phyloP scores from a whole-genome alignment of 2,113 vertebrate species.

The Protobothrops flavoviridis region DNA sequence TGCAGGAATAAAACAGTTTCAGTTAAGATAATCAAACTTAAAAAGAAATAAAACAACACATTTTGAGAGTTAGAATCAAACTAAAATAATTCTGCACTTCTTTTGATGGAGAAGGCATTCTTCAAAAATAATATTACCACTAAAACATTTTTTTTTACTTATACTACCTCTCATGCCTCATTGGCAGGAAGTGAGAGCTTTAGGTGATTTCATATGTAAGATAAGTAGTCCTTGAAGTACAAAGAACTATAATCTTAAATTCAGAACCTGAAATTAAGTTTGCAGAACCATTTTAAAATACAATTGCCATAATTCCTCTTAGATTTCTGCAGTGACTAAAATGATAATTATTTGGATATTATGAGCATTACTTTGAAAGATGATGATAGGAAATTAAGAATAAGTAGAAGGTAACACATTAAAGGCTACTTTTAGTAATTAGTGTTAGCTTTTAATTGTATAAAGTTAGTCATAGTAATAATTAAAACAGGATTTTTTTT shows the following conservation, averaged over 20 bases:
- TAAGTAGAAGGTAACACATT: constrained; percentile 30
- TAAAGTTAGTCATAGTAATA: background rate
- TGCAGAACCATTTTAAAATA: constrained; percentile 52
- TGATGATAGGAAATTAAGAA: constrained; percentile 22
- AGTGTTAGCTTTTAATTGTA: background rate
- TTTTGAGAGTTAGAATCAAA: background rate
- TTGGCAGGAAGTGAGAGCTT: background rate
- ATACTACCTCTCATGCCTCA: too few relatives aligned
- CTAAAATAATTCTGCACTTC: background rate
- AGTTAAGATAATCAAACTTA: background rate
- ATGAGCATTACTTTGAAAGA: constrained; percentile 34
- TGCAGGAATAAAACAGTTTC: background rate
- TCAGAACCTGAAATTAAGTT: background rate
- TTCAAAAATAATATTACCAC: background rate
- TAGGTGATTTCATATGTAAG: background rate
- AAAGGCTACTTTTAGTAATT: constrained; percentile 6
- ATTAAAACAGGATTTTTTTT: background rate
- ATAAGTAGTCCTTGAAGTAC: background rate
- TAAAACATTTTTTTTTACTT: background rate
- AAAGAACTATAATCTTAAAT: background rate
- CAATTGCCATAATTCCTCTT: constrained; percentile 40
- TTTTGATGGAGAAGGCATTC: background rate
- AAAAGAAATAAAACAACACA: background rate
- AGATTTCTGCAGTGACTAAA: constrained; percentile 60
- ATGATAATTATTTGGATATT: constrained; percentile 41